Evolutionary conservation across 2,888 invertebrate genomes (phyloP).

Genomic region (Caenorhabditis doughertyi): DNA sequence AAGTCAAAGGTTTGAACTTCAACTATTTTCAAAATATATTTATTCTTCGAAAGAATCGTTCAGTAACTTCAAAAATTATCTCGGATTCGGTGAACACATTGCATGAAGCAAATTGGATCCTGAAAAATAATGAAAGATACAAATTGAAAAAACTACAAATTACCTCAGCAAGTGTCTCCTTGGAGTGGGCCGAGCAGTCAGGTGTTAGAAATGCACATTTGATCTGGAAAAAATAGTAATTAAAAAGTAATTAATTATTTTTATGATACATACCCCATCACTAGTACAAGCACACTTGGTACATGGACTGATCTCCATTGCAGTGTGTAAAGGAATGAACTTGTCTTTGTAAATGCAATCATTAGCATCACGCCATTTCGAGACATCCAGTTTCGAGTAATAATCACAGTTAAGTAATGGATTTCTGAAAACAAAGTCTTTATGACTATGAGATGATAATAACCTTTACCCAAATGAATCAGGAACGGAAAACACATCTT

Average conservation of each 20-base stretch:
- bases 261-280: constrained; percentile 52
- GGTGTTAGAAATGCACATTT: constrained; percentile 42
- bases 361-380: constrained; percentile 54
- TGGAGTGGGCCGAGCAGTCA: constrained; percentile 29
- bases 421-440: constrained; percentile 38
- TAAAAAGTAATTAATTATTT: not conserved
- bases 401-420: constrained; percentile 41
- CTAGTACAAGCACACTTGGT: constrained; percentile 64
- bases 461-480: constrained; percentile 79
- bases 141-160: not conserved
- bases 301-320: constrained; percentile 54
- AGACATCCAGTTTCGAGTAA: constrained; percentile 36
- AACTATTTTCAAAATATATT: no score
- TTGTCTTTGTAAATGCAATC: constrained; percentile 30
- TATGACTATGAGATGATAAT: constrained; percentile 10
- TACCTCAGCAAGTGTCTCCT: constrained; percentile 42
- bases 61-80: constrained; percentile 18
- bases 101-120: constrained; percentile 59
- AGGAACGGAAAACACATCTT: constrained; percentile 92
- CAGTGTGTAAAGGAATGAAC: constrained; percentile 37
- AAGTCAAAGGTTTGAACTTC: not conserved
- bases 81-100: constrained; percentile 47
- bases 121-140: constrained; percentile 16
- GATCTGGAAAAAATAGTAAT: constrained; percentile 42
- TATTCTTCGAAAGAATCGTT: no score